Percentiles rank a stretch among this genome's conserved stretches.
phyloP scores from a whole-genome alignment of 1,140 invertebrate genomes.

The Phymorhynchus buccinoides region DNA sequence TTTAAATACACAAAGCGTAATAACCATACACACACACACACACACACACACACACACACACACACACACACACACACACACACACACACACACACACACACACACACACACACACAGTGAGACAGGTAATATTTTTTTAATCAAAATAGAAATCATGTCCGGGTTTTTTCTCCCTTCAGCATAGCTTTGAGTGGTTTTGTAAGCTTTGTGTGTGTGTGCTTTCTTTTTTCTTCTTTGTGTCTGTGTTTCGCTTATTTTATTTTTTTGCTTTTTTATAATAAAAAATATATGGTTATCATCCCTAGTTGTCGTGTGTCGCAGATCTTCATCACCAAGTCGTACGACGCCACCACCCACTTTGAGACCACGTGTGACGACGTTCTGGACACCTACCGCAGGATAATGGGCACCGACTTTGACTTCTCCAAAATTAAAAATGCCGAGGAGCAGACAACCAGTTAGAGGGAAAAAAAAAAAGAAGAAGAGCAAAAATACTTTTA shows the following conservation, averaged over 20 bases:
- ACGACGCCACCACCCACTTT: constrained; percentile 99
- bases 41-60: no score
- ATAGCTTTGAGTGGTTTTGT: no score
- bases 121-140: no score
- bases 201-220: no score
- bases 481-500: background rate
- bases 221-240: background rate
- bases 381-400: constrained; percentile 95
- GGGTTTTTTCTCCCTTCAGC: no score
- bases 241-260: background rate
- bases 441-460: background rate
- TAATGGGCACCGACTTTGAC: constrained; percentile 97
- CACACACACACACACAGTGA: no score
- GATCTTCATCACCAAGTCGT: constrained; percentile 93
- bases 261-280: background rate
- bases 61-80: no score
- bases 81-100: no score
- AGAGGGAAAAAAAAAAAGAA: background rate
- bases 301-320: constrained; percentile 48
- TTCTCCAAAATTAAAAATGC: constrained; percentile 89
- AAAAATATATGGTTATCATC: background rate
- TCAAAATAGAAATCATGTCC: no score
- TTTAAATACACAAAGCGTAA: no score
- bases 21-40: no score
- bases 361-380: constrained; percentile 99